Evolutionary conservation across 2,113 vertebrate species (phyloP).

Genomic region (Sceloporus tristichus): DNA sequence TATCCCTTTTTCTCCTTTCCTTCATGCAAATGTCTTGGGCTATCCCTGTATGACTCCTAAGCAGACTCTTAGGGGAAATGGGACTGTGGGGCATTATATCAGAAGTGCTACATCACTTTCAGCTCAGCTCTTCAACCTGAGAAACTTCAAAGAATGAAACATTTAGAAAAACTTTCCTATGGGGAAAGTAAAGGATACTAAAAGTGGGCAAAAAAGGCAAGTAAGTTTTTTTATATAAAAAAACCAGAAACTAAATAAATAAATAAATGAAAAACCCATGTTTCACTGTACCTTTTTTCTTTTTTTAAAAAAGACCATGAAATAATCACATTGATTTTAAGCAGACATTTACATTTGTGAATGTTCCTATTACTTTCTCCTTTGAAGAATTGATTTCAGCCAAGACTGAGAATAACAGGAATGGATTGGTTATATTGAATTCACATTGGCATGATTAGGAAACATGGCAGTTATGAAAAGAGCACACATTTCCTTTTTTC

Average conservation of each 20-base stretch:
- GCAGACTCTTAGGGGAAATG: too few species aligned
- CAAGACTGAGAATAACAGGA: slow-evolving; percentile 57
- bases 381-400: slow-evolving; percentile 75
- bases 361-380: slow-evolving; percentile 50
- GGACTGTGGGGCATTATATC: too few species aligned
- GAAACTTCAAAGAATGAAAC: not conserved
- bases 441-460: slow-evolving; percentile 70
- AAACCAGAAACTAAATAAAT: not conserved
- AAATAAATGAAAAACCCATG: not conserved
- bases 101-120: not conserved
- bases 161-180: not conserved
- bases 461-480: slow-evolving; percentile 66
- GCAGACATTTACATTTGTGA: slow-evolving; percentile 50
- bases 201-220: slow-evolving; percentile 11
- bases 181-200: not conserved
- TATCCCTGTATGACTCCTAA: too few species aligned
- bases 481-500: slow-evolving; percentile 66
- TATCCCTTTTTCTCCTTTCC: too few species aligned
- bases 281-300: slow-evolving; percentile 25
- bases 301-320: not conserved
- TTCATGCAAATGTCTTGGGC: too few species aligned
- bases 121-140: not conserved
- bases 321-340: slow-evolving; percentile 57
- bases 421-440: slow-evolving; percentile 73
- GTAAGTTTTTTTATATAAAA: not conserved